Percentiles rank a stretch among this genome's conserved stretches.
These are phyloP conservation scores for Lepidurus couesii DNA, from an alignment of 1,140 invertebrate species.

Conservation along the genomic window DNA sequence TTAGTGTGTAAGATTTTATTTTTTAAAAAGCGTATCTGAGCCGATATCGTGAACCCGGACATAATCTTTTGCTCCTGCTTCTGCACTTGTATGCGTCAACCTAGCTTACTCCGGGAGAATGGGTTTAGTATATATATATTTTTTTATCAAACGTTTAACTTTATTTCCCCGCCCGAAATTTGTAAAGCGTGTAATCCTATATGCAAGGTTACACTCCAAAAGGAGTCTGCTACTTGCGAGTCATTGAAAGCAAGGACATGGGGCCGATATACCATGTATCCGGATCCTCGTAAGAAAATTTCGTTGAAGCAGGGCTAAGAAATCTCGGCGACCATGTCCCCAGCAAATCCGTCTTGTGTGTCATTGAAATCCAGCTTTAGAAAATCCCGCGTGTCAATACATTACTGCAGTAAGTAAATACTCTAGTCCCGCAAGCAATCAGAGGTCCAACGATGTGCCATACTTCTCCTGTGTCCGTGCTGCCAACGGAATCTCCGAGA, in stretches of 20 bases:
- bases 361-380: neutral
- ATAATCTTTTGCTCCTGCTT: too few relatives aligned
- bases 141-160: too few relatives aligned
- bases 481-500: neutral
- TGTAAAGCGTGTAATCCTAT: neutral
- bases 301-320: neutral
- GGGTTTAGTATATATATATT: too few relatives aligned
- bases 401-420: constrained; percentile 19
- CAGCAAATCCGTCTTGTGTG: neutral
- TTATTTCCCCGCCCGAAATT: too few relatives aligned
- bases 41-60: too few relatives aligned
- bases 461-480: neutral
- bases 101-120: too few relatives aligned
- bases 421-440: constrained; percentile 5
- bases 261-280: neutral
- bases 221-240: neutral
- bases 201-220: neutral
- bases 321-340: neutral
- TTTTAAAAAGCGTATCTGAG: too few relatives aligned
- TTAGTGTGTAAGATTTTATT: too few relatives aligned
- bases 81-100: too few relatives aligned
- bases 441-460: constrained; percentile 1
- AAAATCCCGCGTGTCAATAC: constrained; percentile 18
- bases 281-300: neutral
- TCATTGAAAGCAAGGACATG: too few relatives aligned